phyloP scores from a whole-genome alignment of 2,888 invertebrate genomes.

The Megaustenia siamemsis region DNA sequence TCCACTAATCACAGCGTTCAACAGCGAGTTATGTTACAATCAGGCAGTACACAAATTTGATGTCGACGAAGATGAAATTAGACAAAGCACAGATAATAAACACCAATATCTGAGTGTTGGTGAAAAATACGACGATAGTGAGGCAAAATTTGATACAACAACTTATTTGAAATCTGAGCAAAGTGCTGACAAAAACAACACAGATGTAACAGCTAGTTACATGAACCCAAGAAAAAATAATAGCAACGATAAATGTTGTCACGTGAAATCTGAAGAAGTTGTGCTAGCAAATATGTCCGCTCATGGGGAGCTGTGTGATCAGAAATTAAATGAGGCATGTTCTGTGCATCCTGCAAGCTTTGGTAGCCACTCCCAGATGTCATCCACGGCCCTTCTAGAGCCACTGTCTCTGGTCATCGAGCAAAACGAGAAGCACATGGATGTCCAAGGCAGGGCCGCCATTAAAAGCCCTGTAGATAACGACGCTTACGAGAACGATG shows the following conservation, averaged over 20 bases:
- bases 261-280: not conserved
- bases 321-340: not conserved
- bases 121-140: not conserved
- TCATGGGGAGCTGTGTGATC: not conserved
- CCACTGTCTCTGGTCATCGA: not conserved
- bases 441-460: not conserved
- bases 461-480: not conserved
- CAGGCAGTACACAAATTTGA: not conserved
- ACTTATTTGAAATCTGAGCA: not conserved
- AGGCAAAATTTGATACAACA: not conserved
- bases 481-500: slow-evolving; percentile 11
- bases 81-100: not conserved
- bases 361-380: not conserved
- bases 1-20: not conserved
- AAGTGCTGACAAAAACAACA: not conserved
- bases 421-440: not conserved
- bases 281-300: not conserved
- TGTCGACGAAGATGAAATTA: not conserved
- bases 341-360: not conserved
- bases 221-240: not conserved
- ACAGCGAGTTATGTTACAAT: not conserved
- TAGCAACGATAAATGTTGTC: not conserved
- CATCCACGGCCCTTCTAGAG: not conserved
- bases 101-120: not conserved
- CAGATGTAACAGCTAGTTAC: not conserved